Base-by-base conservation (phyloP, 2,888 invertebrate genomes). In the Hyposoter didymator region DNA sequence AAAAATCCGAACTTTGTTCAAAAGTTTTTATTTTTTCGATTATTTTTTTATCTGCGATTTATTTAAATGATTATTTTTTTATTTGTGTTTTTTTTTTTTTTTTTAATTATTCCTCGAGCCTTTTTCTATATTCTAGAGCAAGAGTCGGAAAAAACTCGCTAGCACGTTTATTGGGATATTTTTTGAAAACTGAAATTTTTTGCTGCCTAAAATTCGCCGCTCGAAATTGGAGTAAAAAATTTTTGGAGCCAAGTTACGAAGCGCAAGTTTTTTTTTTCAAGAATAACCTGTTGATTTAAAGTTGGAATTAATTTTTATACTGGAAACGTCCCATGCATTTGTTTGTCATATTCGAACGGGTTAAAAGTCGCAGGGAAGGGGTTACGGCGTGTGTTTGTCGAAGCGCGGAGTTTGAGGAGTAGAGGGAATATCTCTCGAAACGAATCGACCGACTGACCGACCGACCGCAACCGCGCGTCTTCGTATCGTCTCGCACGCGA, bases 381-480 rank as follows among this genome's bases (percentile, higher is more conserved):
- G 67, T 45, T 43, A 35, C 55, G 35, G 73, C 49, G 70, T 64
- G 84, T 64, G 55, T 84, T 75, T 66, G 43, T 43, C 52, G 39
- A 64, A 62, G 35, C 49, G 59, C 14, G 43, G 28, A 78, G 69
- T 28, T 59, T 59, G 78, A 52, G 43, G 67, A 35, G 39, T 10
- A 39, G 1, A 39, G 75, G 55, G 78, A 75, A 84, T 81, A 66
- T 81, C 72, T 45, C 62, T 66, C 55, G 86, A 84, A 62, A 76
- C 55, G 86, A 84, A 84, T 82, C 88, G 88, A 87, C 86, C 88
- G 87, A 88, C 87, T 84, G 87, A 88, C 82, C 87, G 84, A 88
- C 88, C 87, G 79, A 82, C 79, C 82, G 85, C 83, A 75, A 66
- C 73, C 84, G n/a, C n/a, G n/a, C n/a, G 74, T 62, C 87, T 55